phyloP scores from a whole-genome alignment of 1,140 invertebrate genomes.

The Protaetia brevitarsis region DNA sequence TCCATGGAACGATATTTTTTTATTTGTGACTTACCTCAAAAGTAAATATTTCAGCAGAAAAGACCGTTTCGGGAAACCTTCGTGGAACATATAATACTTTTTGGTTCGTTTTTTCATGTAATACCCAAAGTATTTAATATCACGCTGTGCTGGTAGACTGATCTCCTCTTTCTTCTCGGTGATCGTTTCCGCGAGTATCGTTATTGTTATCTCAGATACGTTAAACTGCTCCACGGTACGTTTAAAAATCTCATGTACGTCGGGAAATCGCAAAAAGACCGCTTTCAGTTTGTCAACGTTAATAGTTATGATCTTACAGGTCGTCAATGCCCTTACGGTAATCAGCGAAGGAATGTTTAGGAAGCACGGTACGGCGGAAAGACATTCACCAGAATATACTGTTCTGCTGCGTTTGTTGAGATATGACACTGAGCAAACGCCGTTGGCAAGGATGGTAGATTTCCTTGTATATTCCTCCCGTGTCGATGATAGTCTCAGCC shows the following conservation, averaged over 20 bases:
- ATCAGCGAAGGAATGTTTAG: not conserved
- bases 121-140: conserved; percentile 4
- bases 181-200: no score
- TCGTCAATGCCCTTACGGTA: conserved; percentile 14
- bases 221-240: not conserved
- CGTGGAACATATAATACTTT: not conserved
- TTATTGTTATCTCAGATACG: not conserved
- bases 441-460: conserved; percentile 12
- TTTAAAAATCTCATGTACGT: not conserved
- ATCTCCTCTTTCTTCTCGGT: not conserved
- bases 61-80: not conserved
- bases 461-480: conserved; percentile 24
- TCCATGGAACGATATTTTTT: not conserved
- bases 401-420: not conserved
- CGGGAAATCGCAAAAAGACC: not conserved
- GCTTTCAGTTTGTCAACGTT: not conserved
- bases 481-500: not conserved
- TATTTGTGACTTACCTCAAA: not conserved
- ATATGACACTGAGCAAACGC: not conserved
- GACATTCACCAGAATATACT: not conserved
- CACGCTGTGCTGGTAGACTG: not conserved
- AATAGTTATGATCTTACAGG: conserved; percentile 1
- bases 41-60: not conserved
- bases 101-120: conserved; percentile 4
- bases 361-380: not conserved